Evolutionary conservation across 2,888 invertebrate genomes (phyloP), one percentile per base, ranked within the genome.

Genomic region (Protula sp.): DNA sequence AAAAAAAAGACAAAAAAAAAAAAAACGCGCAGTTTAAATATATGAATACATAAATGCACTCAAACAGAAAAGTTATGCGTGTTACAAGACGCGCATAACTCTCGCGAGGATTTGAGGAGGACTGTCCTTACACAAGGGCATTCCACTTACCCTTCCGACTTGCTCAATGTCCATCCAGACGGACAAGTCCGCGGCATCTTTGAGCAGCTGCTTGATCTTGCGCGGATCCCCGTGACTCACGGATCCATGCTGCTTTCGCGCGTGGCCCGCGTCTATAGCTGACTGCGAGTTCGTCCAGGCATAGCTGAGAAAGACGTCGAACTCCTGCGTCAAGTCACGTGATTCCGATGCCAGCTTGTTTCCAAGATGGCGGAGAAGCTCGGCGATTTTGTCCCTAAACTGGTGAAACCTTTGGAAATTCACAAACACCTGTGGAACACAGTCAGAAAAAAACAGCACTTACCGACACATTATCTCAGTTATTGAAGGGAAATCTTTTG

Each of bases 141-240:
- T n/a, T n/a, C 14, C 9, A 64, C 69, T 63, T 64, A 77, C 76
- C 68, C 68, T 69, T 51, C 78, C 78, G 47, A 74, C 72, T 62
- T 70, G 71, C 63, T 79, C 78, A 5, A 75, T 60, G 58, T 80
- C 80, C 28, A 80, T 50, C 80, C 80, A 80, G 54, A 74, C 74
- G 26, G 63, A 57, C 30, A 77, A 63, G 3, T 75, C 77, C 38
- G 74, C 68, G 2, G 70, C 59, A 48, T 71, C 65, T n/a, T n/a
- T n/a, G 5, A 80, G 66, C 58, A 71, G 71, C 3, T 67, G 63
- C 60, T 80, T 79, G 3, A 78, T 56, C 31, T 69, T 66, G 29
- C 80, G 67, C 2, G 80, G 80, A 65, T 80, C 80, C 2, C 73
- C 74, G 69, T 69, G 72, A 0, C 78, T 79, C 1, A 78, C 58